These are phyloP conservation scores for Oncorhynchus tshawytscha DNA, from an alignment of 2,113 vertebrate genomes.

Conservation along the genomic window DNA sequence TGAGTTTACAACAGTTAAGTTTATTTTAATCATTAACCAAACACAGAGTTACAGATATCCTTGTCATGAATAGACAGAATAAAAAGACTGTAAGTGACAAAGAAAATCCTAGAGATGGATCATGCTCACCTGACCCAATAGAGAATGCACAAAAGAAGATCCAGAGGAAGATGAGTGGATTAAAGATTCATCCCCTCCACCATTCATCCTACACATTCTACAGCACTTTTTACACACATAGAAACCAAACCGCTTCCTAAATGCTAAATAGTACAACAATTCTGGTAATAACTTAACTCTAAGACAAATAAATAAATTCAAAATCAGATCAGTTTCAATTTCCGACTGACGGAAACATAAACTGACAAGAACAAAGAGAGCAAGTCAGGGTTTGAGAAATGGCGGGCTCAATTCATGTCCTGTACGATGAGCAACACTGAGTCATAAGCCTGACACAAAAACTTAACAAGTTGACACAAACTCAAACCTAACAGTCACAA, in stretches of 20 bases:
- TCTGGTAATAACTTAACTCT: background rate
- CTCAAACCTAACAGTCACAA: slow-evolving; percentile 55
- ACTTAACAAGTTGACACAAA: slow-evolving; percentile 56
- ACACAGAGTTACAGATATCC: slow-evolving; percentile 49
- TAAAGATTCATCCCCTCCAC: slow-evolving; percentile 51
- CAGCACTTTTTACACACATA: background rate
- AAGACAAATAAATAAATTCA: background rate
- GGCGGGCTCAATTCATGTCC: slow-evolving; percentile 65
- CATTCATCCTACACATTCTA: slow-evolving; percentile 7
- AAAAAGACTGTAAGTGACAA: slow-evolving; percentile 20
- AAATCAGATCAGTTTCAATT: background rate
- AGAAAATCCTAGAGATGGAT: background rate
- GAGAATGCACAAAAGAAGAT: slow-evolving; percentile 23
- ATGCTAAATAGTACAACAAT: background rate
- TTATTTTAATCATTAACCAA: slow-evolving; percentile 67
- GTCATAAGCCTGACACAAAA: slow-evolving; percentile 68
- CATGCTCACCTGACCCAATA: slow-evolving; percentile 38
- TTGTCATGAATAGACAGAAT: slow-evolving; percentile 34
- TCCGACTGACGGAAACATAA: background rate
- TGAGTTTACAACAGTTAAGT: slow-evolving; percentile 42
- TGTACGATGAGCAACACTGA: slow-evolving; percentile 76
- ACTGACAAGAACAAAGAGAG: slow-evolving; percentile 55
- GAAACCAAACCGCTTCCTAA: background rate
- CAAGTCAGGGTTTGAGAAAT: slow-evolving; percentile 63
- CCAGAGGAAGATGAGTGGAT: slow-evolving; percentile 21